phyloP scores from a whole-genome alignment of 2,888 invertebrate genomes.

The Gymnoscelis rufifasciata region DNA sequence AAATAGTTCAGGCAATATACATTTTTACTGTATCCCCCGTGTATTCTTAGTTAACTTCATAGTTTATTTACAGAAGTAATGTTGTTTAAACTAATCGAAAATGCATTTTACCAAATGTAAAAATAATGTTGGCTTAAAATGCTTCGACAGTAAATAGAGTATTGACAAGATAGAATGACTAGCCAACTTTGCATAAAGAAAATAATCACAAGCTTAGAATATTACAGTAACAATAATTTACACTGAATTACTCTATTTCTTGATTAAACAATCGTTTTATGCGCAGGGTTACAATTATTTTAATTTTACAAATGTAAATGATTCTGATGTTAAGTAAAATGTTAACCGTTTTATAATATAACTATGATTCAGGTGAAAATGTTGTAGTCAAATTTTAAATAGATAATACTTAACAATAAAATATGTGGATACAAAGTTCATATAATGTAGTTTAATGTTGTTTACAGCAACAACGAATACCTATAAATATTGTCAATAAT shows the following conservation, averaged over 20 bases:
- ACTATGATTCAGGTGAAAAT: background rate
- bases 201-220: slow-evolving; percentile 13
- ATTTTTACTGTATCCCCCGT: slow-evolving; percentile 5
- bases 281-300: slow-evolving; percentile 5
- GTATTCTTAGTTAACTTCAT: slow-evolving; percentile 6
- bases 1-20: background rate
- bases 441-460: slow-evolving; percentile 24
- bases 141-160: slow-evolving; percentile 17
- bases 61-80: slow-evolving; percentile 7
- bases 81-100: slow-evolving; percentile 23
- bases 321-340: background rate
- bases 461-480: slow-evolving; percentile 55
- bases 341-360: background rate
- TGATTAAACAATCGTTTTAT: slow-evolving; percentile 4
- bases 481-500: slow-evolving; percentile 48
- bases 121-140: slow-evolving; percentile 12
- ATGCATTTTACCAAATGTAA: slow-evolving; percentile 26
- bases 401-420: slow-evolving; percentile 9
- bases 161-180: slow-evolving; percentile 15
- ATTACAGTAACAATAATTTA: slow-evolving; percentile 6
- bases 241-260: slow-evolving; percentile 1
- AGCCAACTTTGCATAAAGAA: slow-evolving; percentile 1
- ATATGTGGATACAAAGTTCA: slow-evolving; percentile 11
- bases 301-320: background rate
- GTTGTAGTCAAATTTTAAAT: slow-evolving; percentile 9